Percentiles rank a stretch among this genome's conserved stretches.
phyloP scores from a whole-genome alignment of 2,113 vertebrate genomes.

The Ivindomyrus marchei region DNA sequence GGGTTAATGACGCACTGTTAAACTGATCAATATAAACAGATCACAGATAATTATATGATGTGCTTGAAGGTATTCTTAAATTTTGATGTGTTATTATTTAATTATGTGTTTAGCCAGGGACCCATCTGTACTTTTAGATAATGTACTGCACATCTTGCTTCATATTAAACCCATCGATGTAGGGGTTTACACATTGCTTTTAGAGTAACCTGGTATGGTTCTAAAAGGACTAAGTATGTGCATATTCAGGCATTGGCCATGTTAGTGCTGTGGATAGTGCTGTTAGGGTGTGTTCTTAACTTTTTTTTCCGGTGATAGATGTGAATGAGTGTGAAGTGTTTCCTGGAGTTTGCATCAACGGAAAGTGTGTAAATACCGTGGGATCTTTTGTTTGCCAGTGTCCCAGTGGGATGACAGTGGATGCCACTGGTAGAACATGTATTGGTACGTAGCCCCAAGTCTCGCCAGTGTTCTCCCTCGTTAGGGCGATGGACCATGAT shows the following conservation, averaged over 20 bases:
- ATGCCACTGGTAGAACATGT: conserved; percentile 82
- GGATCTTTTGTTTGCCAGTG: conserved; percentile 94
- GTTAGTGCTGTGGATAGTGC: conserved; percentile 1
- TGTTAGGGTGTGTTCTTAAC: conserved; percentile 15
- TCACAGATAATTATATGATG: not conserved
- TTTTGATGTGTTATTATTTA: not conserved
- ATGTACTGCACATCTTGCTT: not conserved
- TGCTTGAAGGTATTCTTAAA: not conserved
- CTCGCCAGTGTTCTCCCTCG: not conserved
- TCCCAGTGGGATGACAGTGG: conserved; percentile 86
- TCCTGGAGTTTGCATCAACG: conserved; percentile 88
- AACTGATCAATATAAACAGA: not conserved
- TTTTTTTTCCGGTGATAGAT: conserved; percentile 62
- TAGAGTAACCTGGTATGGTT: not conserved
- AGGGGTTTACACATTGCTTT: not conserved
- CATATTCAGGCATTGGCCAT: not conserved
- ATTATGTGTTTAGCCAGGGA: not conserved
- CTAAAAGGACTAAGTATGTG: not conserved
- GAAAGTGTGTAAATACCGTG: conserved; percentile 80
- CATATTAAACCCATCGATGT: not conserved
- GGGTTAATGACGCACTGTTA: not conserved
- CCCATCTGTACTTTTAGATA: not conserved
- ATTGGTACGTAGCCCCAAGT: conserved; percentile 66
- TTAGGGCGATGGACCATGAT: not conserved
- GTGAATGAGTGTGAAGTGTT: conserved; percentile 95